Conservation (phyloP, 2,797 vertebrate species). For the Borostomias antarcticus region DNA sequence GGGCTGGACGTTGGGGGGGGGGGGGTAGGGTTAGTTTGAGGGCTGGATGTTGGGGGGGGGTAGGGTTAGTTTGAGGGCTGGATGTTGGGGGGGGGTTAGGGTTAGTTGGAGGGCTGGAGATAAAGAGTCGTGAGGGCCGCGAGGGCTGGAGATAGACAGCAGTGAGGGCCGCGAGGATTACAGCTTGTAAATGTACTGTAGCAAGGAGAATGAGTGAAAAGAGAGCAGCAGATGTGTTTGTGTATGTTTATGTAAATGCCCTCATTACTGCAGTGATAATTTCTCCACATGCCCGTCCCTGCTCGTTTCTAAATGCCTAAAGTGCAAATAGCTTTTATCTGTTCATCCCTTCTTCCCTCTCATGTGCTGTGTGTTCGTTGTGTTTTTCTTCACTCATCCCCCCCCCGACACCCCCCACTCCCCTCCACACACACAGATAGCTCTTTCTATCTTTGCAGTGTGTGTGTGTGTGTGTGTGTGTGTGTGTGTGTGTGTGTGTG, state of each 20-base stretch:
- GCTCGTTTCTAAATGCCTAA: constrained; percentile 13
- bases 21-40: too few relatives aligned
- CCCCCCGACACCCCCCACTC: neutral
- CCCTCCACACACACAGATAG: neutral
- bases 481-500: neutral
- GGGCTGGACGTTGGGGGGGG: too few relatives aligned
- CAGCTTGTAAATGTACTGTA: constrained; percentile 1
- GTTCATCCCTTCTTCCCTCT: neutral
- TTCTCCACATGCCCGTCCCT: constrained; percentile 3
- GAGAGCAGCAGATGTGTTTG: constrained; percentile 1
- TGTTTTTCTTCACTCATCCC: neutral
- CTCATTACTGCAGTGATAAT: constrained; percentile 15
- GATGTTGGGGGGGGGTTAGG: too few relatives aligned
- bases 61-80: too few relatives aligned
- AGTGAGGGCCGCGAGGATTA: neutral
- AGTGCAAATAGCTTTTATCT: neutral
- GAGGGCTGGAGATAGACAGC: neutral
- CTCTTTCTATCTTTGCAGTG: neutral
- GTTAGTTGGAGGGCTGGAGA: neutral
- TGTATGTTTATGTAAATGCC: constrained; percentile 21
- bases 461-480: constrained; percentile 7
- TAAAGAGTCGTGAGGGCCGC: neutral
- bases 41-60: too few relatives aligned
- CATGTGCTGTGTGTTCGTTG: neutral
- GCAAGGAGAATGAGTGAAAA: constrained; percentile 7